A percentile compares a stretch with the other conserved stretches of the same genome.
Conservation (phyloP, 2,888 invertebrate species). For the Diarsia rubi region DNA sequence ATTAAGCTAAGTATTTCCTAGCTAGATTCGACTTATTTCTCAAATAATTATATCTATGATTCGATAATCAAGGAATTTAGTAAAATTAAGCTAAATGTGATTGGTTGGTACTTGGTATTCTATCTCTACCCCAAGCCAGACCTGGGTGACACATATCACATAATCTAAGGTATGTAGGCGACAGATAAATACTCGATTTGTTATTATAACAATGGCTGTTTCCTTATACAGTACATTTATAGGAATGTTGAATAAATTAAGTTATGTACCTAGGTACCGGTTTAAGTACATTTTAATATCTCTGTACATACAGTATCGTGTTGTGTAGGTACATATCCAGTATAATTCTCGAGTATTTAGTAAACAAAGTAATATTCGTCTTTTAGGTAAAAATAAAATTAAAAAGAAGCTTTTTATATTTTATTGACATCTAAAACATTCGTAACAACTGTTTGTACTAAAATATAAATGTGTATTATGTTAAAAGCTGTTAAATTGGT, state of each 20-base stretch:
- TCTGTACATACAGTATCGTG: background rate
- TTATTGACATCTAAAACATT: conserved; percentile 90
- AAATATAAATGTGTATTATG: conserved; percentile 89
- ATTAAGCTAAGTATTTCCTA: background rate
- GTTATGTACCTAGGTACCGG: conserved; percentile 1
- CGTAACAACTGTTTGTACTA: conserved; percentile 90
- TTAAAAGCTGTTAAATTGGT: conserved; percentile 86
- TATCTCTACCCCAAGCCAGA: background rate
- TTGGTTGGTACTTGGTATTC: background rate
- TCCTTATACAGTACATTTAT: conserved; percentile 22
- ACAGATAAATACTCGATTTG: conserved; percentile 20
- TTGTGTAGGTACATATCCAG: background rate
- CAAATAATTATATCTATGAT: background rate
- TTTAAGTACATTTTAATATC: background rate
- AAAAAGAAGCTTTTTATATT: conserved; percentile 78
- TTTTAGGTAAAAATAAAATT: conserved; percentile 66
- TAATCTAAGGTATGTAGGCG: conserved; percentile 16
- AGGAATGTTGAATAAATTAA: conserved; percentile 25
- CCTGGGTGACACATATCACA: conserved; percentile 27
- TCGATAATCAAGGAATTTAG: background rate
- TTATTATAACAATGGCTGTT: conserved; percentile 40
- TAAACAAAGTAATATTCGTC: background rate
- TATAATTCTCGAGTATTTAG: background rate
- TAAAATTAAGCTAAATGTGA: background rate
- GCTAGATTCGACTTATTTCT: background rate